A percentile compares a stretch with the other conserved stretches of the same genome.
phyloP scores from a whole-genome alignment of 2,113 vertebrate species.

The Crotalus horridus region DNA sequence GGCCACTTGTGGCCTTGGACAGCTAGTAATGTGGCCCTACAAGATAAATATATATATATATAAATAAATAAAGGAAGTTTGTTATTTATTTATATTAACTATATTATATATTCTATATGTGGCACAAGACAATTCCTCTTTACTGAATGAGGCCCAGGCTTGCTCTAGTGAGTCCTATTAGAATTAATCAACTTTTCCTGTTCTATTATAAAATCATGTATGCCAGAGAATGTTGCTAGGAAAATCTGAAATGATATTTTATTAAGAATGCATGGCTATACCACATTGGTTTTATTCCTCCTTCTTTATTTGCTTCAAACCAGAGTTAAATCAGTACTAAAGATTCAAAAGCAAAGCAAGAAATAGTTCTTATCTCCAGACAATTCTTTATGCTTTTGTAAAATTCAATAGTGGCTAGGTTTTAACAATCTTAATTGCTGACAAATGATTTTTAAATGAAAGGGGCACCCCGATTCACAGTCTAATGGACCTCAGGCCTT shows the following conservation, averaged over 20 bases:
- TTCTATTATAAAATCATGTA: slow-evolving; percentile 21
- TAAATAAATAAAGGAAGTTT: not conserved
- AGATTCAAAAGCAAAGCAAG: slow-evolving; percentile 25
- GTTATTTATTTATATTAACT: not conserved
- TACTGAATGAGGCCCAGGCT: not conserved
- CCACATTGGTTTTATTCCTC: slow-evolving; percentile 20
- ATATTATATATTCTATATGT: not conserved
- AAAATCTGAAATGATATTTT: slow-evolving; percentile 3
- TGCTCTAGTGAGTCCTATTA: not conserved
- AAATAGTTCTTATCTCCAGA: slow-evolving; percentile 14
- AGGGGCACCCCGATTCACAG: slow-evolving; percentile 1
- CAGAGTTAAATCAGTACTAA: slow-evolving; percentile 10
- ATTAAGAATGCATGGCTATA: not conserved
- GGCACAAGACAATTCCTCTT: not conserved
- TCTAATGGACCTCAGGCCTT: not conserved
- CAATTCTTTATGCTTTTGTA: slow-evolving; percentile 8
- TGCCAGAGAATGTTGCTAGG: slow-evolving; percentile 23
- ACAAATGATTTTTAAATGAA: slow-evolving; percentile 13
- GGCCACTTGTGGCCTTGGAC: not conserved
- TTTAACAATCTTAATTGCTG: slow-evolving; percentile 28
- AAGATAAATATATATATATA: not conserved
- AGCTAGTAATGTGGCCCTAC: not conserved
- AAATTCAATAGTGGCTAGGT: slow-evolving; percentile 16
- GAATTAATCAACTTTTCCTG: slow-evolving; percentile 38
- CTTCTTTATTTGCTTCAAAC: not conserved